Base-by-base conservation (phyloP, 2,113 vertebrate genomes). In the Alexandromys fortis region DNA sequence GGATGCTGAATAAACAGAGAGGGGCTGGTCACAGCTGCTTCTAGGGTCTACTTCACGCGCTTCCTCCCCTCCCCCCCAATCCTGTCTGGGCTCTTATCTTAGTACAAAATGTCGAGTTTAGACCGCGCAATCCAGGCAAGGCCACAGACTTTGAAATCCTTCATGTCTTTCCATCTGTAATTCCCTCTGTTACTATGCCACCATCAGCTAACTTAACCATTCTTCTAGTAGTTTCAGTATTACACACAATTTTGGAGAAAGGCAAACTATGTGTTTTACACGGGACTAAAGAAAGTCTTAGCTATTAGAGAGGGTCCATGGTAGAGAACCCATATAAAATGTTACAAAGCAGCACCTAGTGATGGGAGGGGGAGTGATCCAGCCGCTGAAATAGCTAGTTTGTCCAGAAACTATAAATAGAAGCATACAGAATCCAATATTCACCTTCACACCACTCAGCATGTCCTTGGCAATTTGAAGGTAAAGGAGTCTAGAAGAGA, bases 41-140 rank as follows among this genome's bases (percentile, higher is more conserved):
- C 72, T 86, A 12, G 35, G 47, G 70, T 65, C 70, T 90, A 79
- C 93, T 94, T 67, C 38, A 92, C 6, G 1, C 5, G 42, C 42
- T n/a, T n/a, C n/a, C n/a, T n/a, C n/a, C 42, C 42, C 58, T 21
- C 61, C 13, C 35, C 21, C 61, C 13, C 30, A 70, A 65, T 75
- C 82, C 70, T 93, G 77, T 58, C 78, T 78, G n/a, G 75, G 55
- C 61, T 76, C 49, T 92, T 92, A 92, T 8, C 68, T 93, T 94
- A 96, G 24, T 67, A 24, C 30, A 70, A 96, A 94, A 77, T 92
- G 68, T 77, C 61, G 82, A 58, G 24, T 89, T 92, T 93, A 77
- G 16, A 94, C 49, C 93, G 45, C 93, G 10, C 26, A 97, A 92
- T 77, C 12, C 55, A 96, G 72, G 63, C 9, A 68, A 91, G 47